Conservation (phyloP, 2,797 vertebrate genomes). For the Acestrorhynchus altus region DNA sequence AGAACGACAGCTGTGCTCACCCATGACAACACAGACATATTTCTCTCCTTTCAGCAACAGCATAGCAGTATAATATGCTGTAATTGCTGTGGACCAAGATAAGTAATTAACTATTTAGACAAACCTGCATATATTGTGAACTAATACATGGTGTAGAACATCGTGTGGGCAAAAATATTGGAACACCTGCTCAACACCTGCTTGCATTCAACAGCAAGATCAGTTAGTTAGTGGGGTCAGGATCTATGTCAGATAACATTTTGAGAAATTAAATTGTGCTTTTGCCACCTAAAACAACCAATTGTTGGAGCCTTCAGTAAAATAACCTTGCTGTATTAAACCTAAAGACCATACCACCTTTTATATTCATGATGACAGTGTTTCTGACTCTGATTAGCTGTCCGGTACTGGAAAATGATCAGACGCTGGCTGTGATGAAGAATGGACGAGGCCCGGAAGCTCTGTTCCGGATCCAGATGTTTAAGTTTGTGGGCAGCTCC, state of each 20-base stretch:
- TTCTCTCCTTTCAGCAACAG: slow-evolving; percentile 66
- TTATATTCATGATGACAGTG: too few relatives aligned
- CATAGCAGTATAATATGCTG: slow-evolving; percentile 54
- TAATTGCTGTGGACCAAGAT: background rate
- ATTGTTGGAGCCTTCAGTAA: too few relatives aligned
- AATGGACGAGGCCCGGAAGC: slow-evolving; percentile 78
- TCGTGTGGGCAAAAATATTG: background rate
- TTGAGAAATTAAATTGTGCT: too few relatives aligned
- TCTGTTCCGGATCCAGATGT: slow-evolving; percentile 81
- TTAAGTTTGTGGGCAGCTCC: slow-evolving; percentile 79
- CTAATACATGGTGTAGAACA: background rate
- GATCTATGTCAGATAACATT: too few relatives aligned
- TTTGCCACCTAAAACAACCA: too few relatives aligned
- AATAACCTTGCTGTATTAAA: too few relatives aligned
- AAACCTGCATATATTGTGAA: background rate
- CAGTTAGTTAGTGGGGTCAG: too few relatives aligned
- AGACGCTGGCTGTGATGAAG: slow-evolving; percentile 73
- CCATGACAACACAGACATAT: slow-evolving; percentile 72
- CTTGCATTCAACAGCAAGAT: too few relatives aligned
- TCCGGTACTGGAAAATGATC: slow-evolving; percentile 70
- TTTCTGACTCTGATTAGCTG: slow-evolving; percentile 65
- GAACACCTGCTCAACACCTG: background rate
- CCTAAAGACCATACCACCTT: too few relatives aligned
- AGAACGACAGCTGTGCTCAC: slow-evolving; percentile 73
- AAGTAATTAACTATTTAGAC: background rate